Percentiles rank a stretch among this genome's conserved stretches.
These are phyloP conservation scores for Stichopus horrens DNA, from an alignment of 53 echinoderm and acorn worm genomes.

Conservation along the genomic window DNA sequence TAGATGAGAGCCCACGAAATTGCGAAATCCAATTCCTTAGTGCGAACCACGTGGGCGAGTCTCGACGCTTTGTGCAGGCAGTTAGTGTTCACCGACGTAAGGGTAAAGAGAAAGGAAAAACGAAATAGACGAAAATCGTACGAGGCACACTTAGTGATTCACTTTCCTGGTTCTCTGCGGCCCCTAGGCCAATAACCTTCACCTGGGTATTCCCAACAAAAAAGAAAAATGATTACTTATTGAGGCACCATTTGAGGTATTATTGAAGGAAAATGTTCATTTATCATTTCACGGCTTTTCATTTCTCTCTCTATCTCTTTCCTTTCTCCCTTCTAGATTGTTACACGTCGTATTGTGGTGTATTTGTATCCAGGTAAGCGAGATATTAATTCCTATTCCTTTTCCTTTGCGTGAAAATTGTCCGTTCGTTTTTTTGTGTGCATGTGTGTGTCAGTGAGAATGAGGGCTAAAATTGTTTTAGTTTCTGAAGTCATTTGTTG, in stretches of 20 bases:
- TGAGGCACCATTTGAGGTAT: not conserved
- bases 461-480: too few relatives aligned
- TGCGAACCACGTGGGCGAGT: constrained; percentile 5
- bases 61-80: too few relatives aligned
- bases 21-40: not conserved
- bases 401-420: too few relatives aligned
- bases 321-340: constrained; percentile 59
- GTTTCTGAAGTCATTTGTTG: too few relatives aligned
- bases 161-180: not conserved
- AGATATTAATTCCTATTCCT: too few relatives aligned
- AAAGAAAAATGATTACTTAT: not conserved
- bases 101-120: too few relatives aligned
- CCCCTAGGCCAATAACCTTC: constrained; percentile 17
- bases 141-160: not conserved
- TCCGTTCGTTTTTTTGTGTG: too few relatives aligned
- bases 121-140: too few relatives aligned
- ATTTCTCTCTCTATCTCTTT: constrained; percentile 38
- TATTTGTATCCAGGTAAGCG: constrained; percentile 77
- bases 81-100: too few relatives aligned
- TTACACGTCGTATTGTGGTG: constrained; percentile 81
- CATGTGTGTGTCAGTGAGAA: too few relatives aligned
- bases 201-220: constrained; percentile 10
- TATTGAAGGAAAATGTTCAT: not conserved
- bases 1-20: not conserved
- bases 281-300: constrained; percentile 2